Evolutionary conservation across 2,113 vertebrate species (phyloP).

Genomic region (Condylura cristata): DNA sequence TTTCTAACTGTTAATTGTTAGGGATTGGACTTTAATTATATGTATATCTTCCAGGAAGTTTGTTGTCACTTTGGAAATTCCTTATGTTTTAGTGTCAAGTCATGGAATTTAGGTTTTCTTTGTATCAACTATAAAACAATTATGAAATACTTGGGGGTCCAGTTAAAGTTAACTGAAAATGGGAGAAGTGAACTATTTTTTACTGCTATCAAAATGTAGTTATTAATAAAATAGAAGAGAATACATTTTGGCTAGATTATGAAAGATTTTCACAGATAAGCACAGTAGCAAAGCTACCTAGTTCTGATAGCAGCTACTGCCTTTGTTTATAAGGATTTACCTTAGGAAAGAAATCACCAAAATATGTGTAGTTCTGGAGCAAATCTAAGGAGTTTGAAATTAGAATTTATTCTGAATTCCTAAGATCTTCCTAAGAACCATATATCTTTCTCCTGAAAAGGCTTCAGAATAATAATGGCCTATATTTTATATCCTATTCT

Average conservation of each 20-base stretch:
- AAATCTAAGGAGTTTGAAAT: neutral
- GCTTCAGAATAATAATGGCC: neutral
- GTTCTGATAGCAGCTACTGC: neutral
- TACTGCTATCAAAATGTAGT: neutral
- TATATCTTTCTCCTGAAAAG: neutral
- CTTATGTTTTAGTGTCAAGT: constrained; percentile 22
- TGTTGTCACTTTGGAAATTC: neutral
- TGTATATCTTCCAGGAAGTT: constrained; percentile 19
- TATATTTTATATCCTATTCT: neutral
- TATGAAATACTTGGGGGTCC: neutral
- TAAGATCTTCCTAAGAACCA: neutral
- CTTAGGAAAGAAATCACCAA: neutral
- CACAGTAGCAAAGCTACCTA: neutral
- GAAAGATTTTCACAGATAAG: neutral
- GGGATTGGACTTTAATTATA: constrained; percentile 11
- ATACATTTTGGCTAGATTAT: neutral
- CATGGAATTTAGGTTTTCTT: neutral
- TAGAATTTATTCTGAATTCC: neutral
- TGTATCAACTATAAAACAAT: neutral
- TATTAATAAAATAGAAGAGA: neutral
- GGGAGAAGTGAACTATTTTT: neutral
- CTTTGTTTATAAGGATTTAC: neutral
- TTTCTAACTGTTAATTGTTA: neutral
- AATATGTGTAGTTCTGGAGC: neutral
- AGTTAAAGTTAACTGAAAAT: constrained; percentile 15